Conservation (phyloP, 2,888 invertebrate genomes). For the Hirtodrosophila histrioides region DNA sequence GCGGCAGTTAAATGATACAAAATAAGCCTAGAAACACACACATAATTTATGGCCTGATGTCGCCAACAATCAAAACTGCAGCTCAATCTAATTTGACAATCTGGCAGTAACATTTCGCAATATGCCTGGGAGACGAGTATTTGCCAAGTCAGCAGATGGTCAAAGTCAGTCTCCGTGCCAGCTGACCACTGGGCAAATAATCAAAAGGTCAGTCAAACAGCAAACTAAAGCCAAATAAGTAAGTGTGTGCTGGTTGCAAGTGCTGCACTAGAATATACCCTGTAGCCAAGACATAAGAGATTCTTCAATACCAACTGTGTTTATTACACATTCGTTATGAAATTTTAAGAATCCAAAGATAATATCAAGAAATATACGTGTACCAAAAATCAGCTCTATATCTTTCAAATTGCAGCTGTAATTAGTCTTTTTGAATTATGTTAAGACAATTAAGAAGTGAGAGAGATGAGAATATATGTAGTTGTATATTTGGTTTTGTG, state of each 20-base stretch:
- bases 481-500: no score
- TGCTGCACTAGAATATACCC: slow-evolving; percentile 19
- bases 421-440: no score
- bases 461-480: no score
- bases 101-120: slow-evolving; percentile 48
- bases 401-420: no score
- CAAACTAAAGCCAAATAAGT: slow-evolving; percentile 5
- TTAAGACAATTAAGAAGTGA: no score
- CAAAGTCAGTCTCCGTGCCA: slow-evolving; percentile 22
- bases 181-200: slow-evolving; percentile 51
- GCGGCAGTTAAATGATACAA: slow-evolving; percentile 29
- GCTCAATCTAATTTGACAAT: slow-evolving; percentile 35
- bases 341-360: no score
- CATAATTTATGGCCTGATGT: slow-evolving; percentile 45
- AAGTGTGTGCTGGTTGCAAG: not conserved
- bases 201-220: slow-evolving; percentile 42
- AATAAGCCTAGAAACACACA: slow-evolving; percentile 10
- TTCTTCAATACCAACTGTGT: no score
- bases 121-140: slow-evolving; percentile 23
- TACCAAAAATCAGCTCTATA: no score
- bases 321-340: no score
- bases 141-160: slow-evolving; percentile 54
- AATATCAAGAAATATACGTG: no score
- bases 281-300: not conserved
- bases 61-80: slow-evolving; percentile 21